Conservation (phyloP, 2,888 invertebrate species). For the Coelopa pilipes region DNA sequence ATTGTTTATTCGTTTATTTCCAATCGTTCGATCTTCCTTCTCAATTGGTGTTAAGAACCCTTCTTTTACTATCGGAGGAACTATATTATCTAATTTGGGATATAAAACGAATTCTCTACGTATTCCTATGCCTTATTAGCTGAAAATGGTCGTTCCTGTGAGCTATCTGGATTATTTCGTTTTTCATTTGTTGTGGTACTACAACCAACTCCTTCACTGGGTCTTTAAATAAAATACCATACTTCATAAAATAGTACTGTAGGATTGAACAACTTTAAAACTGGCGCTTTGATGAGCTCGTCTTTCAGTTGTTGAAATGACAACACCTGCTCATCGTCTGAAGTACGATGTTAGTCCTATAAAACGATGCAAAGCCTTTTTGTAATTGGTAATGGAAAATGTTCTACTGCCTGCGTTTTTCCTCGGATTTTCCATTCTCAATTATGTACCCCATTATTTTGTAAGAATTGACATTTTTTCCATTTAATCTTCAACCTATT, state of each 20-base stretch:
- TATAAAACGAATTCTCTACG: constrained; percentile 51
- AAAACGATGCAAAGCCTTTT: constrained; percentile 18
- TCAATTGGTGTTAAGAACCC: constrained; percentile 44
- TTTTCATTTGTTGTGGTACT: constrained; percentile 54
- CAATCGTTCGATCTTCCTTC: constrained; percentile 53
- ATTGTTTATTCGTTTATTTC: constrained; percentile 58
- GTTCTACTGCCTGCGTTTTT: neutral
- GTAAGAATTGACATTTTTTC: neutral
- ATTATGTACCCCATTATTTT: neutral
- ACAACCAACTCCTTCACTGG: constrained; percentile 46
- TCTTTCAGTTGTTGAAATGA: constrained; percentile 19
- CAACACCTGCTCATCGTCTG: neutral
- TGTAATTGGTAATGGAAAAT: constrained; percentile 14
- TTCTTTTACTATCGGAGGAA: constrained; percentile 37
- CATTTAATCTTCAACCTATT: neutral
- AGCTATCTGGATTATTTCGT: constrained; percentile 55
- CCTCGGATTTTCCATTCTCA: constrained; percentile 3
- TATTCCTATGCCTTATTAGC: constrained; percentile 50
- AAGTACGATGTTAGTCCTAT: constrained; percentile 20
- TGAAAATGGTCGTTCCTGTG: constrained; percentile 61
- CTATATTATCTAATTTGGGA: constrained; percentile 38
- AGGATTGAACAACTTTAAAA: constrained; percentile 26
- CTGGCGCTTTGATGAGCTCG: constrained; percentile 7
- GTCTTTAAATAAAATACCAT: constrained; percentile 41
- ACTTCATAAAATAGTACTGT: constrained; percentile 24